Evolutionary conservation across 2,888 invertebrate species (phyloP).

Genomic region (Scelioninae gen. 1): DNA sequence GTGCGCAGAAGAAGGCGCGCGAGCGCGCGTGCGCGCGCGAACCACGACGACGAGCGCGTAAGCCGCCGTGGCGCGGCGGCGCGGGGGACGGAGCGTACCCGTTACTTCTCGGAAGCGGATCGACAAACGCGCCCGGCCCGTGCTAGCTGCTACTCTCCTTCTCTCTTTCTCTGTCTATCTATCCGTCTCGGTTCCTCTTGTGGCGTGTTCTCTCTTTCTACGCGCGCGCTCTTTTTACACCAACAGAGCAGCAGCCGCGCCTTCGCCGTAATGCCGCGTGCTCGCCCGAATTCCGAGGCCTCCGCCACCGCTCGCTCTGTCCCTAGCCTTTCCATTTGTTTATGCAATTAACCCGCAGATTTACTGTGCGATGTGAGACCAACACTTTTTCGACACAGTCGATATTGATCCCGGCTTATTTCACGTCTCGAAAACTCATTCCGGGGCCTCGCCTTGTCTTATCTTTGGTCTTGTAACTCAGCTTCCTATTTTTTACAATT

Average conservation of each 20-base stretch:
- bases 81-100: constrained; percentile 56
- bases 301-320: neutral
- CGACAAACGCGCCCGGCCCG: constrained; percentile 55
- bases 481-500: no score
- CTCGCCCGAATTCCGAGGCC: constrained; percentile 46
- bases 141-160: constrained; percentile 18
- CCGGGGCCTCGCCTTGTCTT: no score
- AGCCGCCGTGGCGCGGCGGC: constrained; percentile 31
- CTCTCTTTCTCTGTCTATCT: neutral
- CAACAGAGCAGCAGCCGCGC: constrained; percentile 50
- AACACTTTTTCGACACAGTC: no score
- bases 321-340: constrained; percentile 39
- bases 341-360: constrained; percentile 46
- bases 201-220: constrained; percentile 21
- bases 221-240: constrained; percentile 41
- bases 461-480: no score
- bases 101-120: constrained; percentile 67
- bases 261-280: constrained; percentile 54
- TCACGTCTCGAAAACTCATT: no score
- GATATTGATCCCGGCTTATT: no score
- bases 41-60: constrained; percentile 49
- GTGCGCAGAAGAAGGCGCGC: constrained; percentile 72
- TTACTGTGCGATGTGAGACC: neutral
- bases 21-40: constrained; percentile 50
- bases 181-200: constrained; percentile 2